Conservation (phyloP, 2,113 vertebrate genomes). For the Deroptyus accipitrinus region DNA sequence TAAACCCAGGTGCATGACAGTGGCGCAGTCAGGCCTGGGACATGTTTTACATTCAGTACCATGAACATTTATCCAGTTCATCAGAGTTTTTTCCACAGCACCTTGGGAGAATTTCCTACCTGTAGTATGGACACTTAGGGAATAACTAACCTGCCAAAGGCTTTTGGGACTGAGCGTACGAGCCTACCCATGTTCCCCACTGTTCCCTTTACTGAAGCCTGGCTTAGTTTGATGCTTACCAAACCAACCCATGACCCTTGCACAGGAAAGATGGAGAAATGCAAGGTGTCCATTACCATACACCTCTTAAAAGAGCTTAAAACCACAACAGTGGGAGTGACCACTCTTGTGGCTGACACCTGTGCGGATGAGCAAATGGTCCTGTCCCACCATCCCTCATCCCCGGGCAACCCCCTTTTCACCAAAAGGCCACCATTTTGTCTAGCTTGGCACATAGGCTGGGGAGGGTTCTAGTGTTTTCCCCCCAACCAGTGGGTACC, state of each 20-base stretch:
- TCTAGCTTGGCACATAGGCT: background rate
- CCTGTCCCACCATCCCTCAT: background rate
- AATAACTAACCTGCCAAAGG: background rate
- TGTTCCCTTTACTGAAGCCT: background rate
- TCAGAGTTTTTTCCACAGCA: background rate
- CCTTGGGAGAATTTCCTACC: background rate
- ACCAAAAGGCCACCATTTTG: background rate
- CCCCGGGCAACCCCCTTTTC: background rate
- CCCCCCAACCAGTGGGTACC: accelerated
- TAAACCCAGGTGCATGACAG: accelerated
- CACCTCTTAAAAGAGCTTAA: background rate
- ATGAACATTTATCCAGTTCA: accelerated
- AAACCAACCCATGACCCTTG: accelerated
- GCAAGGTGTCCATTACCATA: accelerated
- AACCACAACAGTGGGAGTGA: accelerated
- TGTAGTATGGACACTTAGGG: accelerated
- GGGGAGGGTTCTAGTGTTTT: accelerated
- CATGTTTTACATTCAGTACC: background rate
- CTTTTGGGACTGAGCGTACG: accelerated
- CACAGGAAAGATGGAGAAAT: background rate
- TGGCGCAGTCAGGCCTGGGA: background rate
- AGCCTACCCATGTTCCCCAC: background rate
- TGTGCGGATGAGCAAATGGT: accelerated
- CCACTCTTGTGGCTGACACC: accelerated
- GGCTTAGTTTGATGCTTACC: background rate